Base-by-base conservation (phyloP, 2,797 vertebrate species). In the Chloroceryle amazona region DNA sequence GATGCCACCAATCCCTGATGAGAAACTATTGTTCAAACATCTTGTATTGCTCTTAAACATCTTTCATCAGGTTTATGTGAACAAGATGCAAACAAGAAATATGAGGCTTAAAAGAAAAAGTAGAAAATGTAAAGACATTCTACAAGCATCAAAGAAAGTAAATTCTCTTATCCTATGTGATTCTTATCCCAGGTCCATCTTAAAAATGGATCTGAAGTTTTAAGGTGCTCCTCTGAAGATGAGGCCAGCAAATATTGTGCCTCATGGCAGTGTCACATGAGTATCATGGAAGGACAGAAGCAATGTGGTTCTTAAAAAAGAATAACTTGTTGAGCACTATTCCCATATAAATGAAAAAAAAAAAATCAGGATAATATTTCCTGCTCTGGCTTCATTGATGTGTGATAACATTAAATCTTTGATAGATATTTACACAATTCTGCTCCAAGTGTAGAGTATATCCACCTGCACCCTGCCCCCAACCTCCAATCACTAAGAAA, bases 81-180 rank as follows among this genome's bases (percentile, higher is more conserved):
- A 72, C 41, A 66, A 88, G 73, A 86, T 71, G 42, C 29, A 75
- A 86, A 78, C 31, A 86, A 86, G 49, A 87, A 87, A 96, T 96
- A 91, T 33, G 29, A 61, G 23, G 68, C 1, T 0, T 46, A 42
- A 57, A 78, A 20, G 39, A 51, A 87, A 86, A 86, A 68, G 9
- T 8, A 76, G n/a, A 80, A 93, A 81, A 20, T 11, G 14, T 11
- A 52, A 65, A 62, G 23, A 16, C 5, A 55, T 44, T 79, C n/a
- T 66, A 10, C 44, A 84, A 25, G 1, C 13, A 58, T 55, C 14
- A 39, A 78, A 84, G 18, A 57, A 84, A 70, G 4, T 23, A 70
- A 62, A 26, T 73, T 37, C n/a, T 49, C 14, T 67, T 60, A 42
- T 61, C 21, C 18, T 55, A 3, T n/a, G 10, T 1, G 4, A 61